Evolutionary conservation across 2,797 vertebrate genomes (phyloP).

Genomic region (Gallinago nigripennis): DNA sequence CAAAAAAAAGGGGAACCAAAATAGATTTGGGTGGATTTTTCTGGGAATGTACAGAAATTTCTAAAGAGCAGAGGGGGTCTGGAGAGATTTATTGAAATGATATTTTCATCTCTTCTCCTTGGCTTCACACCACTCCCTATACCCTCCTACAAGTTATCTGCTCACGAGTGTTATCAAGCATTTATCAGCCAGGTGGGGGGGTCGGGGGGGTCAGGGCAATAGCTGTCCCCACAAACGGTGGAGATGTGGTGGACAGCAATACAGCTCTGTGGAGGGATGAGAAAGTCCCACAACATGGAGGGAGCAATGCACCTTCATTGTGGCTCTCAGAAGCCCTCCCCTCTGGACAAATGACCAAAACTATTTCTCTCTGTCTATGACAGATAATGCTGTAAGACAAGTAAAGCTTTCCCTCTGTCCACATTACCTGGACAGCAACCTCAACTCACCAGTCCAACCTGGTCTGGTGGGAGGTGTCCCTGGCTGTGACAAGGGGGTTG

Average conservation of each 20-base stretch:
- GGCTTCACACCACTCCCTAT: neutral
- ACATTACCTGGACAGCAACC: neutral
- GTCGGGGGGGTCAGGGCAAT: neutral
- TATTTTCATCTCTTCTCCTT: neutral
- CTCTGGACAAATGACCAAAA: neutral
- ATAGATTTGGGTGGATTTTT: neutral
- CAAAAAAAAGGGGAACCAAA: neutral
- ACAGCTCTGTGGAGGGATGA: neutral
- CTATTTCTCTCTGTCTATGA: neutral
- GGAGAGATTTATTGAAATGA: neutral
- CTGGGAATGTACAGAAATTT: neutral
- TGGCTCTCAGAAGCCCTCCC: neutral
- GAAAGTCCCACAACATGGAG: neutral
- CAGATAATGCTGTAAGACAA: neutral
- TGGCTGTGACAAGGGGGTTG: too few species aligned
- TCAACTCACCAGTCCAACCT: neutral
- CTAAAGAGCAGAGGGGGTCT: neutral
- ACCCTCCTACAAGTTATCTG: neutral
- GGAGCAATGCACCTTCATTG: neutral
- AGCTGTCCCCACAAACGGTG: neutral
- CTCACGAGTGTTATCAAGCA: neutral
- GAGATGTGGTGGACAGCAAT: rapidly evolving
- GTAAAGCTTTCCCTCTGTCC: neutral
- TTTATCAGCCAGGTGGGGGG: neutral
- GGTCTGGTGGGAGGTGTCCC: too few species aligned